phyloP scores from a whole-genome alignment of 2,797 vertebrate species.

The Esox lucius region DNA sequence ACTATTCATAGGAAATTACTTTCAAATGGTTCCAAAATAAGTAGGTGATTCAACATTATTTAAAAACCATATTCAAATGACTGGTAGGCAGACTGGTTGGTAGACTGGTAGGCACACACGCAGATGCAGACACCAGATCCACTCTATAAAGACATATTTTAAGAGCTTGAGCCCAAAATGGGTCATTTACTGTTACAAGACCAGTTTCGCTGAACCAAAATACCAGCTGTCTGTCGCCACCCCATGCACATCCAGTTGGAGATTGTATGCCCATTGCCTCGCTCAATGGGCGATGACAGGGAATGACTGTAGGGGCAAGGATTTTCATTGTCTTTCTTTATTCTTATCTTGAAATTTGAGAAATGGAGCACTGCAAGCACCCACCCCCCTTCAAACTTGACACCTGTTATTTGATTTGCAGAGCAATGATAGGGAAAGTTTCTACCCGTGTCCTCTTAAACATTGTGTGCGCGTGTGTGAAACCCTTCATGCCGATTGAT shows the following conservation, averaged over 20 bases:
- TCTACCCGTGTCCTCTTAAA: slow-evolving; percentile 1
- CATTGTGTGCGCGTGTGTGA: neutral
- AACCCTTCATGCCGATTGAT: neutral
- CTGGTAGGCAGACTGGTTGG: too few relatives aligned
- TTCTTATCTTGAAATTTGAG: neutral
- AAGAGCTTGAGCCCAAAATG: neutral
- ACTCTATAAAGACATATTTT: neutral
- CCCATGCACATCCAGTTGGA: slow-evolving; percentile 3
- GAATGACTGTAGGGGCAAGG: neutral
- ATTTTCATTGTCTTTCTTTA: neutral
- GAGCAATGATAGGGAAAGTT: neutral
- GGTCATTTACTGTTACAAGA: slow-evolving; percentile 23
- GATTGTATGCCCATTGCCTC: neutral
- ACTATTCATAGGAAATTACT: too few relatives aligned
- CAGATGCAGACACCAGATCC: neutral
- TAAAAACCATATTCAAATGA: too few relatives aligned
- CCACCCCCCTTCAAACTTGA: slow-evolving; percentile 1
- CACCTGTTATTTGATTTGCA: slow-evolving; percentile 24
- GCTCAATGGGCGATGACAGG: neutral
- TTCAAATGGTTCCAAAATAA: too few relatives aligned
- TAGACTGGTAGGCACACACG: neutral
- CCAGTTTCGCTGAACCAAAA: slow-evolving; percentile 24
- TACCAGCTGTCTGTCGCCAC: slow-evolving; percentile 24
- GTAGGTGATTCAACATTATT: too few relatives aligned
- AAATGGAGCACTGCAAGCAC: neutral